phyloP scores from a whole-genome alignment of 2,888 invertebrate genomes.

The Drosophila lacicola region DNA sequence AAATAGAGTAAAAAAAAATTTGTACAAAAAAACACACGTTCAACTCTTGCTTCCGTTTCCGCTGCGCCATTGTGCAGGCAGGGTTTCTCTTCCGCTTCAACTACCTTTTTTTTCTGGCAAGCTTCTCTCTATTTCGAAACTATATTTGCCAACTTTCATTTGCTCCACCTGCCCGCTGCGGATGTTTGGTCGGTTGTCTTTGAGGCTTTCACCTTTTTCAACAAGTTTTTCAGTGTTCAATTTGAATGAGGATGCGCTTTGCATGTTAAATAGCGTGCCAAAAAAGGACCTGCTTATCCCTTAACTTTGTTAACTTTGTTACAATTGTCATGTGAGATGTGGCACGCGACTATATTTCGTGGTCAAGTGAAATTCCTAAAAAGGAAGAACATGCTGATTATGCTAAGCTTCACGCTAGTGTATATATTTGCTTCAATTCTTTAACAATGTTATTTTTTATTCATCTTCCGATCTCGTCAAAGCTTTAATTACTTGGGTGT shows the following conservation, averaged over 20 bases:
- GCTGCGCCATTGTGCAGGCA: conserved; percentile 78
- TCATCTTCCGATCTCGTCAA: no score
- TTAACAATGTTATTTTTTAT: neutral
- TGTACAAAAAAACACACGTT: conserved; percentile 47
- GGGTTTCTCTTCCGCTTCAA: conserved; percentile 39
- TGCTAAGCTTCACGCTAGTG: neutral
- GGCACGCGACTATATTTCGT: conserved; percentile 22
- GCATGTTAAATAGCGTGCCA: conserved; percentile 39
- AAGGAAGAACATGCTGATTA: conserved; percentile 8
- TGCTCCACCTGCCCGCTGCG: neutral
- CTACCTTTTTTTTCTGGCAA: conserved; percentile 41
- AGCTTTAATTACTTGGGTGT: no score
- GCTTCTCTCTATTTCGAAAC: conserved; percentile 38
- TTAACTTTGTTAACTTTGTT: conserved; percentile 11
- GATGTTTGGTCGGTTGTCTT: conserved; percentile 23
- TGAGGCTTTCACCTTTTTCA: conserved; percentile 30
- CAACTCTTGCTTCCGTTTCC: conserved; percentile 78
- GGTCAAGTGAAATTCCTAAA: conserved; percentile 18
- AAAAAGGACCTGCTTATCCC: conserved; percentile 9
- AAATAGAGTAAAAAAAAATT: conserved; percentile 6
- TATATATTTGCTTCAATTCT: neutral
- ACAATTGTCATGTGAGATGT: conserved; percentile 22
- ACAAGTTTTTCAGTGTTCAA: conserved; percentile 51
- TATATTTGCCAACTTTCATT: conserved; percentile 32
- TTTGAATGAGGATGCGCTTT: conserved; percentile 40